phyloP scores from a whole-genome alignment of 1,140 invertebrate genomes.

The Leptinotarsa undecemlineata region DNA sequence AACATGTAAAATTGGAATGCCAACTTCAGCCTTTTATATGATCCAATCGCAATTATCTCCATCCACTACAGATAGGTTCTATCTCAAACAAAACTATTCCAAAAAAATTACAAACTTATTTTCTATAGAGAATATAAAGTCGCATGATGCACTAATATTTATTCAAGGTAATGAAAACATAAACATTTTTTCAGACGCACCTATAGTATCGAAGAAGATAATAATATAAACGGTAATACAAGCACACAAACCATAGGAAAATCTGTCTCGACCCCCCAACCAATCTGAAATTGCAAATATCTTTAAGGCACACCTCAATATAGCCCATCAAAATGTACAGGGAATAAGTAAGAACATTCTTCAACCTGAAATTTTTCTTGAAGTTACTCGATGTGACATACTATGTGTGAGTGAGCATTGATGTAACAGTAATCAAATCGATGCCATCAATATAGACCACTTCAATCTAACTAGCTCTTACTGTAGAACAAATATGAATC shows the following conservation, averaged over 20 bases:
- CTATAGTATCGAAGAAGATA: not conserved
- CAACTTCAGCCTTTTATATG: too few species aligned
- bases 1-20: too few species aligned
- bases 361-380: not conserved
- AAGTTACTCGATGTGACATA: not conserved
- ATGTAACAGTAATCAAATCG: not conserved
- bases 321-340: not conserved
- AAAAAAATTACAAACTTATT: constrained; percentile 2
- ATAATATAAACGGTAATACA: not conserved
- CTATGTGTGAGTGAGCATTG: constrained; percentile 9
- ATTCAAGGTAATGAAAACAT: not conserved
- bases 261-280: too few species aligned
- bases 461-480: not conserved
- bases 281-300: not conserved
- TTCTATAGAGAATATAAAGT: not conserved
- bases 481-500: not conserved
- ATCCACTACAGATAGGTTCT: not conserved
- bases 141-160: not conserved
- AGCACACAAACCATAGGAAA: too few species aligned
- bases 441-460: not conserved
- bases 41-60: too few species aligned
- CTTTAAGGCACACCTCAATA: not conserved
- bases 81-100: not conserved
- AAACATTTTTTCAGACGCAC: not conserved
- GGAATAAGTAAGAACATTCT: not conserved